Evolutionary conservation across 2,797 vertebrate species (phyloP), one percentile per base, ranked within the genome.

Genomic region (Peromyscus attwateri): DNA sequence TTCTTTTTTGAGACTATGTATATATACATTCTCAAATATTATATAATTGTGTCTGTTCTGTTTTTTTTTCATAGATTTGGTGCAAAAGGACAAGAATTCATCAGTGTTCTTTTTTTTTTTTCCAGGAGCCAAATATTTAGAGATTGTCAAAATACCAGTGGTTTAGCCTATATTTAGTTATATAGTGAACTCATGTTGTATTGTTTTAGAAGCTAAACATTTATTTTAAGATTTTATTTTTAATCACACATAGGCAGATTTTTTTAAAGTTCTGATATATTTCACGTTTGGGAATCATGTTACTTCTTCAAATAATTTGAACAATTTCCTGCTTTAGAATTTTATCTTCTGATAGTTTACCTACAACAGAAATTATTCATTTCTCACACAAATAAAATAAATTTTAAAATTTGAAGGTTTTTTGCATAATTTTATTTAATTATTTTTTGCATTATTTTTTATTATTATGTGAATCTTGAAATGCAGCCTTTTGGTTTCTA

Each of bases 391-490:
- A 73, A 52, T 68, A 23, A 81, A 93, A 57, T 77, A 10, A 17
- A 82, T 79, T 8, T 7, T 8, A 66, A 89, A 88, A 31, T 37
- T 37, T n/a, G 8, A 13, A 34, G 11, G 13, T 21, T 40, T 46
- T 92, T 91, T 66, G 11, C 12, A 77, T 68, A 83, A 73, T 34
- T 62, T 85, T 91, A 31, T 75, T 80, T 77, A 83, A 83, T 70
- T 88, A 43, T 68, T 94, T 85, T 88, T 91, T 57, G 52, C 6
- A 46, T 10, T 71, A 88, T 13, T 70, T 97, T 75, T 55, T 62
- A 81, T 81, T 89, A 71, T 66, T 79, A 88, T 91, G 23, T 92
- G 16, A 34, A 19, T 89, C 92, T 91, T 91, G 3, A 92, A 85
- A 79, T 88, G 0, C 21, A 66, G 8, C 1, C 1, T 52, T 87